A percentile compares a stretch with the other conserved stretches of the same genome.
Evolutionary conservation across 2,888 invertebrate species (phyloP).

Genomic region (Steinernema carpocapsae): DNA sequence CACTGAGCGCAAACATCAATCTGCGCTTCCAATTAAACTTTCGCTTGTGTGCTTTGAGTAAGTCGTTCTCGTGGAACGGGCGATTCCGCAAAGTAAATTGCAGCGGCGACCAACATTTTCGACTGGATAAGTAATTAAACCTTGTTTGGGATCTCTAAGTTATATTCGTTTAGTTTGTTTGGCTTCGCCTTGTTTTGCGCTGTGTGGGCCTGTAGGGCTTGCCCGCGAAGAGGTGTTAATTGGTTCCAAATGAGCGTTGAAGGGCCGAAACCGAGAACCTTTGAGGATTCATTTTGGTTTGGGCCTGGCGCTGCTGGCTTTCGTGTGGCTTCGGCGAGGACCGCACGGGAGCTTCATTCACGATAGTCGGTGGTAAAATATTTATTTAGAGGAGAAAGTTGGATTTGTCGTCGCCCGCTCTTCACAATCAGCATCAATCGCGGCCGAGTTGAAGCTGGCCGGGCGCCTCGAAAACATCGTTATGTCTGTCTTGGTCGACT

Average conservation of each 20-base stretch:
- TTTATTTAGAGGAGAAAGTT: constrained; percentile 29
- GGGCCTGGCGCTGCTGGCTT: not conserved
- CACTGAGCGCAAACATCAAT: constrained; percentile 30
- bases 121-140: not conserved
- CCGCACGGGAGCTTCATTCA: not conserved
- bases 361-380: constrained; percentile 21
- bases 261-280: not conserved
- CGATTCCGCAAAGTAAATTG: constrained; percentile 1
- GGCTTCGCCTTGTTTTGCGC: not conserved
- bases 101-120: not conserved
- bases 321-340: constrained; percentile 6
- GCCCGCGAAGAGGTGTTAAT: constrained; percentile 1
- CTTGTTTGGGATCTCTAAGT: not conserved
- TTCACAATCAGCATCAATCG: constrained; percentile 33
- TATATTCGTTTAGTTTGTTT: not conserved
- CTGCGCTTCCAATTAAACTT: constrained; percentile 32
- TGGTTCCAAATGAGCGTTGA: not conserved
- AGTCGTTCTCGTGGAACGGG: constrained; percentile 16
- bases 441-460: not conserved
- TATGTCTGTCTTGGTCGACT: constrained; percentile 2
- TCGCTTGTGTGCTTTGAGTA: constrained; percentile 24
- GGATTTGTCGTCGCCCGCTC: constrained; percentile 1
- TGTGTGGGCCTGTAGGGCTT: not conserved
- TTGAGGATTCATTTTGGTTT: constrained; percentile 2
- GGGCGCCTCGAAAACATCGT: constrained; percentile 21